Conservation (phyloP, 2,888 invertebrate genomes). For the Byasa hedistus region DNA sequence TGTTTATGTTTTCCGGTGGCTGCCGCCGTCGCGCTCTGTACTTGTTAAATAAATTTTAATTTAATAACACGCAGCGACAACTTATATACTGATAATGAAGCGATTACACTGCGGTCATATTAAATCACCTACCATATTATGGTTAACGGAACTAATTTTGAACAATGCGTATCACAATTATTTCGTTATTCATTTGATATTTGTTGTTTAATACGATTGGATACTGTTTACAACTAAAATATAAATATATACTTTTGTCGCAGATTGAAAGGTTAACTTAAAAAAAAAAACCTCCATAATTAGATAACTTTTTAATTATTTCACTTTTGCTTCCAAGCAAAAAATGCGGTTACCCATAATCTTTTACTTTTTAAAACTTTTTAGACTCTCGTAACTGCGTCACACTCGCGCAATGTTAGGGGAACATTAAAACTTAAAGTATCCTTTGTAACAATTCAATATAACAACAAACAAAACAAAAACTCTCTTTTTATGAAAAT, state of each 20-base stretch:
- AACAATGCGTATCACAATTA: neutral
- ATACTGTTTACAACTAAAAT: neutral
- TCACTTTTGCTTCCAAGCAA: conserved; percentile 22
- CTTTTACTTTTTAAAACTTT: conserved; percentile 23
- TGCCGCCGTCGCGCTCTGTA: conserved; percentile 35
- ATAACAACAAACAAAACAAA: neutral
- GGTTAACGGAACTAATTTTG: conserved; percentile 11
- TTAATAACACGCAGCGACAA: conserved; percentile 32
- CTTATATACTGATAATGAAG: conserved; percentile 30
- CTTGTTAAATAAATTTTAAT: conserved; percentile 32
- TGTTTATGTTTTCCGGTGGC: conserved; percentile 37
- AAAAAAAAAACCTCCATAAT: conserved; percentile 7
- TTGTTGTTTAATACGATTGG: neutral
- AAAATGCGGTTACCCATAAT: conserved; percentile 23
- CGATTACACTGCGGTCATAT: conserved; percentile 23
- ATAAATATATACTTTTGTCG: neutral
- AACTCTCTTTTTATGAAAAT: neutral
- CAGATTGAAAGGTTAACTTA: neutral
- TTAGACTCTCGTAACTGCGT: conserved; percentile 24
- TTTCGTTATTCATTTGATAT: neutral
- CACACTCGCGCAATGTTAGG: conserved; percentile 22
- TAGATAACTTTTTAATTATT: conserved; percentile 20
- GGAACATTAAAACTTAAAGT: conserved; percentile 24
- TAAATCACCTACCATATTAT: conserved; percentile 23
- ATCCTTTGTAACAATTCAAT: conserved; percentile 13